Percentiles rank a stretch among this genome's conserved stretches.
Evolutionary conservation across 2,113 vertebrate species (phyloP).

Genomic region (Zosterops hypoxanthus): DNA sequence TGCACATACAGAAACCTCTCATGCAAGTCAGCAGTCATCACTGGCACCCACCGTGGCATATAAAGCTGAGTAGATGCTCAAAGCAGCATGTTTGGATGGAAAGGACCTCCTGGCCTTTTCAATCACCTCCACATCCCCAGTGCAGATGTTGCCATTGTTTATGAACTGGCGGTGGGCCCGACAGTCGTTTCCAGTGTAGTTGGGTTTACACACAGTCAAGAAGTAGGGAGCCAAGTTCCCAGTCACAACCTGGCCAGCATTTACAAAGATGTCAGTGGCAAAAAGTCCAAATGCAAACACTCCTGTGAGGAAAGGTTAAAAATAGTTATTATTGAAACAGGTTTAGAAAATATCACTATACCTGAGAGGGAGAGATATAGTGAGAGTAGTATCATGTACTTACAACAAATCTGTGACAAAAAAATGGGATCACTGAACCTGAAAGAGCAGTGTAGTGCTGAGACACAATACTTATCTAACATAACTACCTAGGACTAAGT

Average conservation of each 20-base stretch:
- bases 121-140: conserved; percentile 85
- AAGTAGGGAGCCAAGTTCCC: conserved; percentile 95
- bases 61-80: conserved; percentile 96
- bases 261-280: conserved; percentile 98
- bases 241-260: conserved; percentile 95
- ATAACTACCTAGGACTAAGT: not conserved
- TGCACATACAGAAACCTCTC: not conserved
- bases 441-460: not conserved
- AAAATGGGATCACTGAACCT: not conserved
- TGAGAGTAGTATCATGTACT: not conserved
- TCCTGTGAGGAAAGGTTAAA: conserved; percentile 76
- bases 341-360: not conserved
- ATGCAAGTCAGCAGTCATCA: not conserved
- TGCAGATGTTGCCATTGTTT: conserved; percentile 91
- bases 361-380: not conserved
- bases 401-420: not conserved
- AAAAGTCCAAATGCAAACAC: conserved; percentile 98
- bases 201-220: conserved; percentile 95
- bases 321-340: not conserved
- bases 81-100: conserved; percentile 95
- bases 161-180: conserved; percentile 89
- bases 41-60: conserved; percentile 89
- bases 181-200: conserved; percentile 92
- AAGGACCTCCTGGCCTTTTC: conserved; percentile 93
- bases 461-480: not conserved